Percentiles rank a stretch among this genome's conserved stretches.
Evolutionary conservation across 2,888 invertebrate genomes (phyloP).

Genomic region (Embidobia sp.): DNA sequence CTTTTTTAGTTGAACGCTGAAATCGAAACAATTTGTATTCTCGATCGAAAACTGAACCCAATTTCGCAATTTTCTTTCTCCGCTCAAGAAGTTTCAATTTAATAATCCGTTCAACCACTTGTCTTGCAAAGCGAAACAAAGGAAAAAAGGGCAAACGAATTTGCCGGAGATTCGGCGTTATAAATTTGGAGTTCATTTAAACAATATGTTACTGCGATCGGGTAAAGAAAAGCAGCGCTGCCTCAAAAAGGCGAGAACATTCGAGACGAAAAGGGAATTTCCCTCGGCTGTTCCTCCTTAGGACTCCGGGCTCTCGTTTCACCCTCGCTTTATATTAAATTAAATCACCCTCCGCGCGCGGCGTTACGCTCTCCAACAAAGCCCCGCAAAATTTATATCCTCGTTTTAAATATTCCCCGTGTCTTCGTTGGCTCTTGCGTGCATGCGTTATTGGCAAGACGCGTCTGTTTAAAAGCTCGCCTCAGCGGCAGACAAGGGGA

Average conservation of each 20-base stretch:
- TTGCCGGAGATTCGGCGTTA: no score
- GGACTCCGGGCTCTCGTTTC: constrained; percentile 24
- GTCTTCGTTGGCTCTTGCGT: constrained; percentile 29
- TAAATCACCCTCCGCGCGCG: constrained; percentile 46
- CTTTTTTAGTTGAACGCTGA: no score
- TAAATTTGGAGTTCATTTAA: constrained; percentile 11
- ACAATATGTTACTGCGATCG: neutral
- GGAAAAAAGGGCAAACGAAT: no score
- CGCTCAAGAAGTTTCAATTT: no score
- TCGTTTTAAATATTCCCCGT: constrained; percentile 47
- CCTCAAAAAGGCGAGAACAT: constrained; percentile 18
- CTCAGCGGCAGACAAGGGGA: constrained; percentile 8
- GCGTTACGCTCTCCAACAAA: constrained; percentile 35
- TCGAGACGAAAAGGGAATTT: constrained; percentile 16
- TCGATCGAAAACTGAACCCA: no score
- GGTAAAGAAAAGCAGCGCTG: constrained; percentile 3
- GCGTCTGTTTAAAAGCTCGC: constrained; percentile 30
- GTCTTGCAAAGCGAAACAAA: no score
- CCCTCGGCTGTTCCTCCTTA: constrained; percentile 27
- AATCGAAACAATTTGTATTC: no score
- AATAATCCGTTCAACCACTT: no score
- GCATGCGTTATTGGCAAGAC: constrained; percentile 44
- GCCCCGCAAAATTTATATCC: constrained; percentile 46
- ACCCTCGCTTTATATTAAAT: constrained; percentile 58
- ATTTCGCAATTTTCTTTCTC: no score